These are phyloP conservation scores for Mus minutoides DNA, from an alignment of 2,797 vertebrate species.

Conservation along the genomic window DNA sequence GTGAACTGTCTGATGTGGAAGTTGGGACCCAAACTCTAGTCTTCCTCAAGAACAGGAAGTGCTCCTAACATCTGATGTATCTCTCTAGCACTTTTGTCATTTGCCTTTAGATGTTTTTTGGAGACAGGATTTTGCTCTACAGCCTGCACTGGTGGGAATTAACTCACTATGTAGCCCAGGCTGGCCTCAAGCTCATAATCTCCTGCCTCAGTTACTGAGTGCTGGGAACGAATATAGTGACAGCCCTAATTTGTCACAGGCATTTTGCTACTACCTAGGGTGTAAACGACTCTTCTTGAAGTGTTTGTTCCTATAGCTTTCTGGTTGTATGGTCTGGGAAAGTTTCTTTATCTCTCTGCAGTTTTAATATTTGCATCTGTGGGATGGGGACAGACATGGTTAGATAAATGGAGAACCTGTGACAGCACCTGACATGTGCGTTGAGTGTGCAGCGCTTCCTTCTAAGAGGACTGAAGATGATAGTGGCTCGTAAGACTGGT, in stretches of 20 bases:
- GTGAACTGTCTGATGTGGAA: neutral
- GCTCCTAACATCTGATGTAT: neutral
- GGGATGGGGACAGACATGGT: neutral
- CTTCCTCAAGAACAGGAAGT: neutral
- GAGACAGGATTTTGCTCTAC: neutral
- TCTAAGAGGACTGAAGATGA: neutral
- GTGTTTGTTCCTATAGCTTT: neutral
- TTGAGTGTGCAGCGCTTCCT: neutral
- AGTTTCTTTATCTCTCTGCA: neutral
- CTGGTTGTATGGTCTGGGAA: neutral
- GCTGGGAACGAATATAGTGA: neutral
- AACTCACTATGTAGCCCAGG: neutral
- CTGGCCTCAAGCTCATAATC: neutral
- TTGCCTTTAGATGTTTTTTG: neutral
- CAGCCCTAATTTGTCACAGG: neutral
- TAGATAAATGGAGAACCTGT: neutral
- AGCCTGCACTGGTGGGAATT: neutral
- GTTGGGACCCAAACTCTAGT: neutral
- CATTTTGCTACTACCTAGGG: neutral
- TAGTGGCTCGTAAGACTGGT: no score
- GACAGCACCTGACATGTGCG: fast-evolving
- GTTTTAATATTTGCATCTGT: neutral
- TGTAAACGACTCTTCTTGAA: neutral
- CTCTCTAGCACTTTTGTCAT: neutral
- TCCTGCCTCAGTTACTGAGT: neutral